Base-by-base conservation (phyloP, 2,888 invertebrate species). In the Smittia sp. region DNA sequence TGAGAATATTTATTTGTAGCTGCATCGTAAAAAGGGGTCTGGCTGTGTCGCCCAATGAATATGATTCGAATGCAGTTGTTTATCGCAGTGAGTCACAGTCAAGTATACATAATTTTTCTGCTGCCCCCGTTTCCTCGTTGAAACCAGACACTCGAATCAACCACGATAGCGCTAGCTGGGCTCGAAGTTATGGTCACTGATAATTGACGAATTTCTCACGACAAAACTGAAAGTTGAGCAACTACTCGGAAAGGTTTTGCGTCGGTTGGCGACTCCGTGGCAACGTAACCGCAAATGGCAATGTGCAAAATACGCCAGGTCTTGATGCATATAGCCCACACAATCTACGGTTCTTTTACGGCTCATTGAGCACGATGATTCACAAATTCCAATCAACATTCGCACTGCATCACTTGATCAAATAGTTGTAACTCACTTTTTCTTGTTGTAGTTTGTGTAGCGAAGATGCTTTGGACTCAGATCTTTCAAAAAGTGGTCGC, bases 401-500 rank as follows among this genome's bases (percentile, higher is more conserved):
- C 58, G n/a, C n/a, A 58, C 58, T 58, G 2, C 18, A 46, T 52
- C 15, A 15, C 52, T n/a, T 52, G 58, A 20, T 20, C 0, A 20
- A 9, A 3, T 63, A 9, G 7, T 24, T 41, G 79, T 80, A 77
- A 85, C 87, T 84, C 84, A 87, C 81, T 86, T 87, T 79, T 87
- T 77, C 62, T 79, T 78, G 32, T 76, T 76, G 75, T 78, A 75
- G 75, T 78, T 65, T 9, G 24, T 76, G 73, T 77, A 88, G 75
- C 88, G 86, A 20, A 85, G 82, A 77, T 88, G 87, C 77, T 88
- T 87, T 0, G 91, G 89, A 79, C 91, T 90, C 76, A 88, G 80
- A 80, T 94, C 92, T 38, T 86, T 83, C 78, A 89, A 87, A 81
- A 95, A 96, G 82, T 96, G 94, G 82, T 96, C 94, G 79, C 94